Base-by-base conservation (phyloP, 2,888 invertebrate genomes). In the Drosophila nr. fundita region DNA sequence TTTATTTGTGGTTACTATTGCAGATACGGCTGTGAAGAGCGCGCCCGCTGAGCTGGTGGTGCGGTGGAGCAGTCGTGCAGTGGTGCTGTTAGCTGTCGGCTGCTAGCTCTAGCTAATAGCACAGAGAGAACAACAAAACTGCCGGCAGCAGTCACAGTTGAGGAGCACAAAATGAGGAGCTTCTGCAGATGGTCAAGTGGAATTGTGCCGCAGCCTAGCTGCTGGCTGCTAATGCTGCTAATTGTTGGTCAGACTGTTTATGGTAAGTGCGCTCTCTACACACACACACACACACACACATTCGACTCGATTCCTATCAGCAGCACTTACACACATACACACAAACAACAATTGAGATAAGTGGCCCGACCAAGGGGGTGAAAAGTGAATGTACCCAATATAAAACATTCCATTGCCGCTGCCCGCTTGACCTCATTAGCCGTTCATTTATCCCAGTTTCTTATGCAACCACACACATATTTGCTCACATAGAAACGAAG, bases 161-260 rank as follows among this genome's bases (percentile, higher is more conserved):
- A 57, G 24, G 34, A 54, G 5, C 53, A 60, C 77, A 73, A 72
- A 64, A 74, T 78, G 70, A 50, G 75, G 64, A 68, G 68, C 29
- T 30, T 61, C 54, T 58, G 64, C 58, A 63, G 68, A 72, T 64
- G 69, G 73, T 68, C 49, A 65, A 66, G 66, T 63, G 74, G 68
- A 60, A 53, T 49, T 68, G 62, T 62, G 52, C 34, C 48, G 21
- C 69, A 65, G 76, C 61, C 63, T 40, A 58, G 76, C 64, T 84
- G 75, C 65, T 88, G 80, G 72, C 76, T 87, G 67, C 73, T 86
- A 76, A 88, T 84, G 75, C 68, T 89, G 79, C 87, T 86, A 86
- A 88, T 88, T 86, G 89, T 78, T 82, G 84, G 75, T 73, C 82
- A 84, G 60, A 82, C 87, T 76, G 78, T 84, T 89, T 82, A 84